Evolutionary conservation across 1,140 invertebrate species (phyloP).

Genomic region (Lithobius niger): DNA sequence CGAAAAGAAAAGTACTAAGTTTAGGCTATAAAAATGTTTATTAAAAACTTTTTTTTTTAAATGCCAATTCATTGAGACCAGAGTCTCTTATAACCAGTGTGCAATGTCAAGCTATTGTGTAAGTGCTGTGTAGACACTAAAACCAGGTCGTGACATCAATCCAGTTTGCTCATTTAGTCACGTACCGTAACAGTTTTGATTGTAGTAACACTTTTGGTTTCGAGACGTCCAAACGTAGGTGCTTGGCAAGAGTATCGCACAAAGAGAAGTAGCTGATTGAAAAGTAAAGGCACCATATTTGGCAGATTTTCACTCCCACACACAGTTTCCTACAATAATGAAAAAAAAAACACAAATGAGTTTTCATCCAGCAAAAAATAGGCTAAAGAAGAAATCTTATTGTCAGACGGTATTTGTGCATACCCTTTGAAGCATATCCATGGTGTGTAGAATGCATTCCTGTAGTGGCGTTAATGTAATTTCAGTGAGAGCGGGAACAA

Average conservation of each 20-base stretch:
- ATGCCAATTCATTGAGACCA: too few relatives aligned
- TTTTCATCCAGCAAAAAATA: too few relatives aligned
- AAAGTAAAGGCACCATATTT: slow-evolving; percentile 61
- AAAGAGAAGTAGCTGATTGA: slow-evolving; percentile 59
- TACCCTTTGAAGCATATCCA: slow-evolving; percentile 63
- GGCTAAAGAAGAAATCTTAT: too few relatives aligned
- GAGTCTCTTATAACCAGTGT: too few relatives aligned
- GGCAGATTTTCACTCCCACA: slow-evolving; percentile 45
- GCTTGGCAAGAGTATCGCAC: slow-evolving; percentile 55
- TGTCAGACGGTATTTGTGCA: too few relatives aligned
- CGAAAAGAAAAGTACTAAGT: too few relatives aligned
- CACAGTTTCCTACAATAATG: slow-evolving; percentile 64
- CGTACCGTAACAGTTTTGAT: slow-evolving; percentile 32
- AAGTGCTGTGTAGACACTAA: too few relatives aligned
- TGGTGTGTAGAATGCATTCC: slow-evolving; percentile 61
- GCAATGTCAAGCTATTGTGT: too few relatives aligned
- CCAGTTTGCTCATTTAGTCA: too few relatives aligned
- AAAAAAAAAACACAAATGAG: slow-evolving; percentile 15
- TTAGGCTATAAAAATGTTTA: too few relatives aligned
- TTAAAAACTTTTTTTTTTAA: too few relatives aligned
- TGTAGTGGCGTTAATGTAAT: slow-evolving; percentile 64
- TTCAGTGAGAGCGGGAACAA: slow-evolving; percentile 55
- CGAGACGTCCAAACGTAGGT: slow-evolving; percentile 46
- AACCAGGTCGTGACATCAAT: too few relatives aligned
- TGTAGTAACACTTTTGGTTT: slow-evolving; percentile 38